These are phyloP conservation scores for Drosophila demipolita DNA, from an alignment of 2,888 invertebrate species.

Conservation along the genomic window DNA sequence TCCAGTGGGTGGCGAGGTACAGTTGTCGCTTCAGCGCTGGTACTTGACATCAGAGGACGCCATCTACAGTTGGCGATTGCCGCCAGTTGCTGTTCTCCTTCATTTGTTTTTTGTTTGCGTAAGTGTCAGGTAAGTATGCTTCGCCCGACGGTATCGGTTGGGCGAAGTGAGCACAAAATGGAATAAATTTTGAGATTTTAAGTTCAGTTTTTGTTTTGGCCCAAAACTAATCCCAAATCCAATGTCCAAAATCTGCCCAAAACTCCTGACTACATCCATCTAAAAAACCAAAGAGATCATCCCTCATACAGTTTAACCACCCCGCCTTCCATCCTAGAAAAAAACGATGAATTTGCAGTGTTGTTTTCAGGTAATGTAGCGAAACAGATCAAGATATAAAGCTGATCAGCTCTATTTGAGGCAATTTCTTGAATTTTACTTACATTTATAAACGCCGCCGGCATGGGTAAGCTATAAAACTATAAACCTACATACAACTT, in stretches of 20 bases:
- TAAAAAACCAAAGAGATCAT: slow-evolving; percentile 7
- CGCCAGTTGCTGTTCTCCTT: not conserved
- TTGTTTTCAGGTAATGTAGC: slow-evolving; percentile 66
- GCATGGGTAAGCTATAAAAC: slow-evolving; percentile 73
- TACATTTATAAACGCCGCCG: slow-evolving; percentile 48
- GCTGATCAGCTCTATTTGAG: slow-evolving; percentile 27
- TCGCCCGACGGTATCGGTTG: slow-evolving; percentile 87
- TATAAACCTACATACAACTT: slow-evolving; percentile 31
- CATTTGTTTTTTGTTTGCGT: not conserved
- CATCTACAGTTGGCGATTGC: slow-evolving; percentile 15
- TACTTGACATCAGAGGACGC: slow-evolving; percentile 27
- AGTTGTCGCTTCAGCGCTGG: slow-evolving; percentile 58
- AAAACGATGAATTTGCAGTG: slow-evolving; percentile 57
- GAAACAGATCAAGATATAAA: slow-evolving; percentile 27
- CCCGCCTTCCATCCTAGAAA: slow-evolving; percentile 5
- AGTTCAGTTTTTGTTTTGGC: slow-evolving; percentile 64
- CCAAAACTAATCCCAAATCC: slow-evolving; percentile 10
- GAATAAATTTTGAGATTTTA: slow-evolving; percentile 72
- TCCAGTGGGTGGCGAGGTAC: slow-evolving; percentile 57
- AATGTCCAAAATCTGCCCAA: slow-evolving; percentile 3
- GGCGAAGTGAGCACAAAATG: slow-evolving; percentile 81
- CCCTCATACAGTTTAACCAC: slow-evolving; percentile 5
- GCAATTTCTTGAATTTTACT: slow-evolving; percentile 33
- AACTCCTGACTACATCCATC: slow-evolving; percentile 13
- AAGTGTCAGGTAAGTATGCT: slow-evolving; percentile 86